Conservation (phyloP, 2,888 invertebrate species). For the Polydrusus cervinus region DNA sequence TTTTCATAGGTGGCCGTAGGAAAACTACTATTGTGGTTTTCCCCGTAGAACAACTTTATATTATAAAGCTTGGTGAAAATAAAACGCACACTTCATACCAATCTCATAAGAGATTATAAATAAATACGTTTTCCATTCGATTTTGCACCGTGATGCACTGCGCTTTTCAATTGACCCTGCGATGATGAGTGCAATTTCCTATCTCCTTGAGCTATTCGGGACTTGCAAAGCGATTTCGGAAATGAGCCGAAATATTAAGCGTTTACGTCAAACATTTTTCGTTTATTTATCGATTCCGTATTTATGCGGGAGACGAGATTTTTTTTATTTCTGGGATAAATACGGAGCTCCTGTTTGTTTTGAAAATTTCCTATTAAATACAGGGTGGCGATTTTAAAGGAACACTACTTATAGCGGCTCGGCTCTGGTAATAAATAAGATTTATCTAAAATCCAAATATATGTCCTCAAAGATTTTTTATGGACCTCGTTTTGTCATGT, state of each 20-base stretch:
- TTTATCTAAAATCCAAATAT: too few species aligned
- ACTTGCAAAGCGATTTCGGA: conserved; percentile 44
- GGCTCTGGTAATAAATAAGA: too few species aligned
- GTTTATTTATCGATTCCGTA: conserved; percentile 43
- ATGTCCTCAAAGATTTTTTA: too few species aligned
- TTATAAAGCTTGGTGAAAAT: neutral
- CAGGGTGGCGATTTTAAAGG: too few species aligned
- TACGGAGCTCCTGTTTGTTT: neutral
- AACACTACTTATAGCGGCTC: too few species aligned
- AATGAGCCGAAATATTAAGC: conserved; percentile 42
- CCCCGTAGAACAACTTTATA: too few species aligned
- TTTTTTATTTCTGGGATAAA: neutral
- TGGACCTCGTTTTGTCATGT: too few species aligned
- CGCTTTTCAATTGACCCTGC: conserved; percentile 29
- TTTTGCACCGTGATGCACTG: conserved; percentile 9
- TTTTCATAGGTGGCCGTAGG: too few species aligned
- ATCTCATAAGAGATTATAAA: neutral
- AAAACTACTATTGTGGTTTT: too few species aligned
- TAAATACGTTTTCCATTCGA: conserved; percentile 5
- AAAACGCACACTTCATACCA: too few species aligned
- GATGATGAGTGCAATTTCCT: conserved; percentile 37
- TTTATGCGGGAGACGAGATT: conserved; percentile 10
- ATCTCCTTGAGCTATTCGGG: conserved; percentile 39
- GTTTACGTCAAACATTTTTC: conserved; percentile 39
- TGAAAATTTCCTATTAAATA: neutral